Conservation (phyloP, 2,113 vertebrate genomes). For the Scomber japonicus region DNA sequence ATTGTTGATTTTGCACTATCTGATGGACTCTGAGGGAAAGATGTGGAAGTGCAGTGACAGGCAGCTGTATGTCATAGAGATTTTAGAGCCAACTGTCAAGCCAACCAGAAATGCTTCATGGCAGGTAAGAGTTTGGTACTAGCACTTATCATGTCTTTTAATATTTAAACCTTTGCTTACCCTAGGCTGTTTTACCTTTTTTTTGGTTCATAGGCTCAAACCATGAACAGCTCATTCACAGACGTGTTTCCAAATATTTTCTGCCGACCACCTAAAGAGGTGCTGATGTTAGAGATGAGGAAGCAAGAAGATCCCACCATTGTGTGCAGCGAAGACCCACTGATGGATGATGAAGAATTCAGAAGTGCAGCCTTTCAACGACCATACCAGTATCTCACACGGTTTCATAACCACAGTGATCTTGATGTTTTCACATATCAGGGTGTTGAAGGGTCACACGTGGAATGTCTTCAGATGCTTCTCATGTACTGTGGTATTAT, state of each 20-base stretch:
- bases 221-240: slow-evolving; percentile 79
- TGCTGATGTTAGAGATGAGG: slow-evolving; percentile 82
- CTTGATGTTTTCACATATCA: slow-evolving; percentile 88
- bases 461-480: slow-evolving; percentile 90
- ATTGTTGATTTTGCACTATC: slow-evolving; percentile 89
- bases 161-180: neutral
- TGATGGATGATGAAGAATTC: slow-evolving; percentile 92
- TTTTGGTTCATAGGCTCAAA: slow-evolving; percentile 64
- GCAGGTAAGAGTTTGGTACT: slow-evolving; percentile 74
- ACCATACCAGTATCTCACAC: slow-evolving; percentile 92
- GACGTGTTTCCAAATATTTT: slow-evolving; percentile 92
- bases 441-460: slow-evolving; percentile 86
- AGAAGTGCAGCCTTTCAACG: slow-evolving; percentile 91
- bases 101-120: slow-evolving; percentile 61
- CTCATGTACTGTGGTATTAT: slow-evolving; percentile 90
- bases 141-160: neutral
- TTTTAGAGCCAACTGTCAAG: slow-evolving; percentile 80
- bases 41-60: slow-evolving; percentile 91
- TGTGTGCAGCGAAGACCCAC: slow-evolving; percentile 73
- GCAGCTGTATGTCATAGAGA: slow-evolving; percentile 92
- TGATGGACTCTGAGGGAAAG: slow-evolving; percentile 89
- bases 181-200: neutral
- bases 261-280: slow-evolving; percentile 92
- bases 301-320: slow-evolving; percentile 51
- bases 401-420: slow-evolving; percentile 80